Evolutionary conservation across 2,797 vertebrate species (phyloP).

Genomic region (Mus minutoides): DNA sequence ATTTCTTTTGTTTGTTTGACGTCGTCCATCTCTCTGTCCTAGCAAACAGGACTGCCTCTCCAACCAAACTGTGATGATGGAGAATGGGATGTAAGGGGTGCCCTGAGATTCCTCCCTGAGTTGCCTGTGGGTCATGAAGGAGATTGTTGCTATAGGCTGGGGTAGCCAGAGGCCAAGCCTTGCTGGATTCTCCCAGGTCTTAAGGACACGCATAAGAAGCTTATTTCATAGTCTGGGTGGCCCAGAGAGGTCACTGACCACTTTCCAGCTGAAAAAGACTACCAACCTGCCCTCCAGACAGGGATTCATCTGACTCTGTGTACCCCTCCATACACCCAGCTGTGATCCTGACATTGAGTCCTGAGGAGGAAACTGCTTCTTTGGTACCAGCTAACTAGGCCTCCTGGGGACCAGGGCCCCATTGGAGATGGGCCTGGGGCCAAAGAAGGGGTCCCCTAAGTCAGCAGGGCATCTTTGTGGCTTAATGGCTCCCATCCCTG

Average conservation of each 20-base stretch:
- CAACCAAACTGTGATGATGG: neutral
- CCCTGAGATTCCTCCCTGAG: neutral
- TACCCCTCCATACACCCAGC: neutral
- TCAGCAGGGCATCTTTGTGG: constrained; percentile 58
- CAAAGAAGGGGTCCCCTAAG: constrained; percentile 42
- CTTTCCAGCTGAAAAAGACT: neutral
- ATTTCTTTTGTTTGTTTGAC: neutral
- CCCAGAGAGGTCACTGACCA: neutral
- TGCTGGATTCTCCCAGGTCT: neutral
- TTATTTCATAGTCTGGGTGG: constrained; percentile 16
- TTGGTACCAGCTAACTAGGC: constrained; percentile 28
- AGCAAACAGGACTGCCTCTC: neutral
- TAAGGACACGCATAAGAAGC: neutral
- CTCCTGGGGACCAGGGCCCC: constrained; percentile 4
- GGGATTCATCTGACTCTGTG: neutral
- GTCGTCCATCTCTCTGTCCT: neutral
- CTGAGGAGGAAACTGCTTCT: constrained; percentile 39
- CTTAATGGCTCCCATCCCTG: constrained; percentile 19
- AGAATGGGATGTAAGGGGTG: neutral
- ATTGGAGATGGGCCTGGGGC: constrained; percentile 52
- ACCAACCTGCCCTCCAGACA: neutral
- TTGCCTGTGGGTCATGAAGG: neutral
- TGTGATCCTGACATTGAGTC: neutral
- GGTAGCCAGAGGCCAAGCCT: neutral
- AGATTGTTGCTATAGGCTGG: neutral